Evolutionary conservation across 2,888 invertebrate genomes (phyloP).

Genomic region (Phragmatobia fuliginosa): DNA sequence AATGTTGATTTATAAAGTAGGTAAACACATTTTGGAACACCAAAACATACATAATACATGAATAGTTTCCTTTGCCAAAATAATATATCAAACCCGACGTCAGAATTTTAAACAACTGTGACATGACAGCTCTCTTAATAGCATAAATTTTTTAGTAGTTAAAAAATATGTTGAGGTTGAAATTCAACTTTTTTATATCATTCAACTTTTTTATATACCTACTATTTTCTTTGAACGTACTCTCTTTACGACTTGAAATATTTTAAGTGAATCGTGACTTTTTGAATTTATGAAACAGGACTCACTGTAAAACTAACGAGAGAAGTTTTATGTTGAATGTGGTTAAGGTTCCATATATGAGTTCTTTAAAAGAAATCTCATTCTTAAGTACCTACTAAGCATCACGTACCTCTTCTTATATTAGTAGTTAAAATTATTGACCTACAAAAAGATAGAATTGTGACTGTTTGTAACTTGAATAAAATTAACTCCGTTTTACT

Average conservation of each 20-base stretch:
- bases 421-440: no score
- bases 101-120: conserved; percentile 40
- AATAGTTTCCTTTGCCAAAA: conserved; percentile 19
- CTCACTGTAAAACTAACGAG: conserved; percentile 32
- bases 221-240: conserved; percentile 37
- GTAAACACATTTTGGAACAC: not conserved
- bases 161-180: conserved; percentile 32
- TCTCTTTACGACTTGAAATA: conserved; percentile 32
- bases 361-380: no score
- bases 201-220: conserved; percentile 33
- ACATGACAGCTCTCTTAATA: conserved; percentile 35
- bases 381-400: no score
- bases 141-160: conserved; percentile 43
- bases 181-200: no score
- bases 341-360: not conserved
- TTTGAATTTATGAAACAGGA: conserved; percentile 33
- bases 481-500: no score
- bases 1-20: not conserved
- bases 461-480: no score
- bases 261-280: conserved; percentile 29
- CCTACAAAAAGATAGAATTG: no score
- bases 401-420: no score
- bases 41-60: not conserved
- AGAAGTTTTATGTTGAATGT: conserved; percentile 24
- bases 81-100: conserved; percentile 34